Percentiles rank a stretch among this genome's conserved stretches.
Conservation (phyloP, 2,888 invertebrate species). For the Spisula solida region DNA sequence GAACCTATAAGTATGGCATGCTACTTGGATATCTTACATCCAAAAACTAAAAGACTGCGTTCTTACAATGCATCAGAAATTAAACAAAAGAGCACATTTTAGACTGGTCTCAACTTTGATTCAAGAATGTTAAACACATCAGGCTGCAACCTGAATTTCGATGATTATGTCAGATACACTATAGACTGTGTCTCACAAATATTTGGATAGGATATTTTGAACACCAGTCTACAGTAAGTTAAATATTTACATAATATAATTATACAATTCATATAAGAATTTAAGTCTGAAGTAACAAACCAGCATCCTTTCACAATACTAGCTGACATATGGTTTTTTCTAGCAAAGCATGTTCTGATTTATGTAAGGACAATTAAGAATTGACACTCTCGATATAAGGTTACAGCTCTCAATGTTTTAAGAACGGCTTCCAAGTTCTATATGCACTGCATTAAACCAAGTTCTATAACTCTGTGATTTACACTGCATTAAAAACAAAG, state of each 20-base stretch:
- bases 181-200: conserved; percentile 12
- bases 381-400: too few species aligned
- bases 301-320: background rate
- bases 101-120: background rate
- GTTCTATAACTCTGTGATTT: too few species aligned
- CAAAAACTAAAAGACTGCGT: too few species aligned
- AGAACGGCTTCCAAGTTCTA: too few species aligned
- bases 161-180: background rate
- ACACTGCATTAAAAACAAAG: too few species aligned
- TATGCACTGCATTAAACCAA: too few species aligned
- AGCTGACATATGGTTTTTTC: background rate
- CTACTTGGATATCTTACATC: too few species aligned
- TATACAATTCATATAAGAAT: background rate
- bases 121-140: background rate
- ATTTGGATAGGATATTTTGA: conserved; percentile 3
- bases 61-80: too few species aligned
- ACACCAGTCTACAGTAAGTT: background rate
- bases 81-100: too few species aligned
- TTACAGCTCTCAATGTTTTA: too few species aligned
- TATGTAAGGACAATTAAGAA: background rate
- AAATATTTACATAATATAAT: conserved; percentile 8
- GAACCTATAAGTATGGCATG: too few species aligned
- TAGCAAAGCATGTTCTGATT: background rate
- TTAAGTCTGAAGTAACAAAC: background rate
- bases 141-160: background rate